Conservation (phyloP, 2,797 vertebrate genomes). For the Astyanax mexicanus region DNA sequence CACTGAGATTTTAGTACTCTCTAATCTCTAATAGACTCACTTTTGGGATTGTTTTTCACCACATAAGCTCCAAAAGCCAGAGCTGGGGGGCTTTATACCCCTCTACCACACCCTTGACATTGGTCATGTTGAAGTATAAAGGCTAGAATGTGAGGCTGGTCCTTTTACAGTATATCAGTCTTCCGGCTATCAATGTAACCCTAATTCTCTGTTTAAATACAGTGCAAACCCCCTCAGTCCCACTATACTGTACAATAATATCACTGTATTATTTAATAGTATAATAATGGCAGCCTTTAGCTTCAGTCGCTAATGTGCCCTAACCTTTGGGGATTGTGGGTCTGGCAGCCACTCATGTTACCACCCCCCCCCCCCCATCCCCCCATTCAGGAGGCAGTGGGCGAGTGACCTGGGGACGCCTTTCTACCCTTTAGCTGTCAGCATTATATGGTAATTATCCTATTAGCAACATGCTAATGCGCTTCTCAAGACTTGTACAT, state of each 20-base stretch:
- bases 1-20: too few relatives aligned
- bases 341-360: neutral
- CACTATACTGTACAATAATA: too few relatives aligned
- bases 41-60: too few relatives aligned
- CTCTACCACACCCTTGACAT: too few relatives aligned
- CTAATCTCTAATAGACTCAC: too few relatives aligned
- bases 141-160: too few relatives aligned
- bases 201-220: neutral
- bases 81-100: too few relatives aligned
- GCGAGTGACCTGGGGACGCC: slow-evolving; percentile 17
- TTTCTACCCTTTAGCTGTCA: slow-evolving; percentile 37
- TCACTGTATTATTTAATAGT: too few relatives aligned
- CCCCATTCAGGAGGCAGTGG: slow-evolving; percentile 17
- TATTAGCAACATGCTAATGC: slow-evolving; percentile 52
- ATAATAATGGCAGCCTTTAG: neutral
- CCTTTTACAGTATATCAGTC: too few relatives aligned
- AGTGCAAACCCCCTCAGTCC: neutral
- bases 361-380: too few relatives aligned
- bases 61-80: too few relatives aligned
- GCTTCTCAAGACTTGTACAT: slow-evolving; percentile 43
- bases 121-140: too few relatives aligned
- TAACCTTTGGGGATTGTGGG: neutral
- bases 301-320: neutral
- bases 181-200: neutral
- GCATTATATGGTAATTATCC: slow-evolving; percentile 57